Base-by-base conservation (phyloP, 2,888 invertebrate species). In the Parnassius glacialis region DNA sequence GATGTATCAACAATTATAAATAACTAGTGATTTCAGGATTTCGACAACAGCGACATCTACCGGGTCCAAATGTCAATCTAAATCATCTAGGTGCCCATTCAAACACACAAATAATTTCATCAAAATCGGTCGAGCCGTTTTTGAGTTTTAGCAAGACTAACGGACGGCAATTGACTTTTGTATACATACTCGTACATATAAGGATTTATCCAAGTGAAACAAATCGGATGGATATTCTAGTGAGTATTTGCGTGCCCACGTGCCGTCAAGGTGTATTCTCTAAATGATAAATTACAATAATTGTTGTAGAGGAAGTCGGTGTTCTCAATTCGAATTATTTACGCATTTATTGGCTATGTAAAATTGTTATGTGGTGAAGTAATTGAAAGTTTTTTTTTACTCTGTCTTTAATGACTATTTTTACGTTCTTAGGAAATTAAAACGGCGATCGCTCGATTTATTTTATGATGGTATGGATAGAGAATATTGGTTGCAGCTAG, bases 301-400 rank as follows among this genome's bases (percentile, higher is more conserved):
- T 62, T 48, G 50, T 50, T 16, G 43, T 16, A 48, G 57, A 53
- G 53, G 50, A 57, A 62, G 20, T 54, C 3, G 48, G 42, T 54
- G 57, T 55, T 55, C 12, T 13, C 57, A 12, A 53, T 62, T 58
- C 54, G 50, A 20, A 34, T n/a, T 13, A 47, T 34, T 53, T 56
- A 41, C 50, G 34, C 34, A 34, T 57, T 43, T 47, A 34, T 2
- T 34, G 25, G 12, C 43, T 34, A 12, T 16, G 48, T 54, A 52
- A 62, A 54, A 51, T 48, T 16, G 12, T 53, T 62, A 50, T 54
- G 41, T 54, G 25, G 25, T n/a, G 50, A 13, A 43, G 47, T 54
- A 53, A 54, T 48, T 48, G 57, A 62, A 57, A 57, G 53, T 62
- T 62, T 57, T 62, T n/a, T n/a, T 44, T 44, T 13, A n/a, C 16